Percentiles rank a stretch among this genome's conserved stretches.
Conservation (phyloP, 2,797 vertebrate genomes). For the Gorsachius magnificus region DNA sequence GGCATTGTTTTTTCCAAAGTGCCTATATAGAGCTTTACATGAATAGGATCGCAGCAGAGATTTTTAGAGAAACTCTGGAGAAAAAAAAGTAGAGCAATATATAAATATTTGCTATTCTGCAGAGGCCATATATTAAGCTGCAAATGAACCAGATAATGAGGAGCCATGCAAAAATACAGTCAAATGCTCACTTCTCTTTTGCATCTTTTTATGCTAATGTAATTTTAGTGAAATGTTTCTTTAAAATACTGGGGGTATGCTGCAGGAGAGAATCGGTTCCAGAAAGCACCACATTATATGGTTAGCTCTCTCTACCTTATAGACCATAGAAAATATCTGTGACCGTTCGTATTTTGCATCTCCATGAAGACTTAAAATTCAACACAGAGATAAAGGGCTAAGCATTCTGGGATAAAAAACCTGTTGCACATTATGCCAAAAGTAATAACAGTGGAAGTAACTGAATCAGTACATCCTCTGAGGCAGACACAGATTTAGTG, state of each 20-base stretch:
- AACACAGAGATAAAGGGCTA: neutral
- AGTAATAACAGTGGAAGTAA: neutral
- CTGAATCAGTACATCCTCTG: neutral
- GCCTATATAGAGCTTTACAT: neutral
- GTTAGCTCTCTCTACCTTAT: neutral
- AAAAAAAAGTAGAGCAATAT: neutral
- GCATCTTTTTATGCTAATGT: neutral
- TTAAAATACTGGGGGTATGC: neutral
- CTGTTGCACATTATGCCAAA: neutral
- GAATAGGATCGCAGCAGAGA: neutral
- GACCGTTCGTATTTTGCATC: neutral
- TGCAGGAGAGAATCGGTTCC: neutral
- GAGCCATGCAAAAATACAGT: neutral
- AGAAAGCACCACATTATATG: neutral
- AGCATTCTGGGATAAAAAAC: neutral
- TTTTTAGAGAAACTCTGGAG: neutral
- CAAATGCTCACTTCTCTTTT: neutral
- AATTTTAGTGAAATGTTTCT: neutral
- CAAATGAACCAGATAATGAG: neutral
- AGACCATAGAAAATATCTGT: constrained; percentile 27
- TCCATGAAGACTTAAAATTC: neutral
- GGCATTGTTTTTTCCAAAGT: neutral
- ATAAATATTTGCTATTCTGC: neutral
- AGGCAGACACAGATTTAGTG: neutral
- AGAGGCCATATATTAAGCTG: neutral